Conservation (phyloP, 2,797 vertebrate genomes). For the Malacoraja senta region DNA sequence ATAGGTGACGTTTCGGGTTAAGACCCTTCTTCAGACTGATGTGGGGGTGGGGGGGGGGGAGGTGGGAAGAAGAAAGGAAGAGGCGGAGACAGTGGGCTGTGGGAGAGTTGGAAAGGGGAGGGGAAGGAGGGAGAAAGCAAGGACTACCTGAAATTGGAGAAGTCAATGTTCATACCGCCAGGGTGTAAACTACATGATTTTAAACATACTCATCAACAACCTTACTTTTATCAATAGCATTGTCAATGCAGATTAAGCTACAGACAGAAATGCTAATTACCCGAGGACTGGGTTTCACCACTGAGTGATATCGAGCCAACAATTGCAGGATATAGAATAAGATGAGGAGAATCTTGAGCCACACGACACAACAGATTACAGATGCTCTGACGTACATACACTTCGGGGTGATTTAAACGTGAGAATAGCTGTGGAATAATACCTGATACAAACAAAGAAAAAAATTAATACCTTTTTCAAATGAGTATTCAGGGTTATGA, state of each 20-base stretch:
- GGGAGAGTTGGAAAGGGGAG: too few species aligned
- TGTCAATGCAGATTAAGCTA: background rate
- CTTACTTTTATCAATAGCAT: background rate
- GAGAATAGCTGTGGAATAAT: slow-evolving; percentile 98
- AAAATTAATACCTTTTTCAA: background rate
- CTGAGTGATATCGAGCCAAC: slow-evolving; percentile 92
- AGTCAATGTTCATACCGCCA: too few species aligned
- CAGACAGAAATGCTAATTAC: slow-evolving; percentile 49
- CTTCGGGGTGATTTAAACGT: slow-evolving; percentile 91
- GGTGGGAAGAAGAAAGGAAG: too few species aligned
- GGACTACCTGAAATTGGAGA: too few species aligned
- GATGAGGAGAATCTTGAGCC: slow-evolving; percentile 92
- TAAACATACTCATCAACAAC: background rate
- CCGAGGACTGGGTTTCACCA: slow-evolving; percentile 83
- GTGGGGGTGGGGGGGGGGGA: too few species aligned
- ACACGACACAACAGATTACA: slow-evolving; percentile 92
- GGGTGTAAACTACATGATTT: too few species aligned
- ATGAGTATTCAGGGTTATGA: background rate
- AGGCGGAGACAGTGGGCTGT: too few species aligned
- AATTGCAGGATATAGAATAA: slow-evolving; percentile 92
- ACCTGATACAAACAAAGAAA: slow-evolving; percentile 54
- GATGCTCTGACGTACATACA: slow-evolving; percentile 93
- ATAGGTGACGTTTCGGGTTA: too few species aligned
- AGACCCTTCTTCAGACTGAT: too few species aligned
- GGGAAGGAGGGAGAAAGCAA: too few species aligned